Conservation (phyloP, 2,113 vertebrate species). For the Corythaeola cristata region DNA sequence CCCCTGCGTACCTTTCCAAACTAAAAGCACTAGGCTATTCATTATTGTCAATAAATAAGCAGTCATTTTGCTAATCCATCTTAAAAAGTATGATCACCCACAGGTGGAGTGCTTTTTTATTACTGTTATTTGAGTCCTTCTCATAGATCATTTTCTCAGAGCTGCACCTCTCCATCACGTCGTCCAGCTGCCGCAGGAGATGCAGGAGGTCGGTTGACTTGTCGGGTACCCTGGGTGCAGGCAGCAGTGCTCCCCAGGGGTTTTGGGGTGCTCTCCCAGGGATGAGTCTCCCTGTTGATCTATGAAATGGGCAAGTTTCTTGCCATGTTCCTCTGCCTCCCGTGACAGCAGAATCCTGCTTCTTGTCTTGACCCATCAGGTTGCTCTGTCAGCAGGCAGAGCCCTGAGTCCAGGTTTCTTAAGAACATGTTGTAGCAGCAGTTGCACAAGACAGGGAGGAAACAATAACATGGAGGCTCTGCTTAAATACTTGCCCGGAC, state of each 20-base stretch:
- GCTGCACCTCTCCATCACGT: rapidly evolving
- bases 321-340: background rate
- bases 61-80: slow-evolving; percentile 62
- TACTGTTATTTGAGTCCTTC: background rate
- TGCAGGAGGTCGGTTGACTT: rapidly evolving
- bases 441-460: background rate
- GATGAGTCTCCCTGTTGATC: background rate
- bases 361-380: background rate
- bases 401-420: background rate
- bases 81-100: slow-evolving; percentile 28
- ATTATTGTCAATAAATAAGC: slow-evolving; percentile 58
- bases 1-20: background rate
- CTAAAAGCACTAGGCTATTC: slow-evolving; percentile 23
- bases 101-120: slow-evolving; percentile 39
- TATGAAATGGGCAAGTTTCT: background rate
- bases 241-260: background rate
- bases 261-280: background rate
- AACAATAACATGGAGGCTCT: background rate
- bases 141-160: background rate
- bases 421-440: background rate
- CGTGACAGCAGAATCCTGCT: rapidly evolving
- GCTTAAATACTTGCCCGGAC: background rate
- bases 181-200: rapidly evolving
- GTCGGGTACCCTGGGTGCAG: rapidly evolving
- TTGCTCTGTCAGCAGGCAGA: background rate